Evolutionary conservation across 2,888 invertebrate genomes (phyloP).

Genomic region (Dorcus parallelipipedus): DNA sequence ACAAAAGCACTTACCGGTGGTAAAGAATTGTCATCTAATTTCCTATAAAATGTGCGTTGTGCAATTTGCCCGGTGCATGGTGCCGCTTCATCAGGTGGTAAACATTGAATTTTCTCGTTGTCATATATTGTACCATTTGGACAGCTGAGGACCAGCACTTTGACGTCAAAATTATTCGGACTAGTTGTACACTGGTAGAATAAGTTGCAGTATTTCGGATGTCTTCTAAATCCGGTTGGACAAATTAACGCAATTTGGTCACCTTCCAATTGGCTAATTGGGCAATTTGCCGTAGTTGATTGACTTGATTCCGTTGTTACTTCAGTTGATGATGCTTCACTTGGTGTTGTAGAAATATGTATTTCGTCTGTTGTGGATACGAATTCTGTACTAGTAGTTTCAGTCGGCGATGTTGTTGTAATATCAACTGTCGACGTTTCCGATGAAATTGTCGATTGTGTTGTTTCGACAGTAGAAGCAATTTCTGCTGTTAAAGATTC

Average conservation of each 20-base stretch:
- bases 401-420: conserved; percentile 6
- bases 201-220: conserved; percentile 78
- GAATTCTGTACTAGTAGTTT: neutral
- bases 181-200: conserved; percentile 80
- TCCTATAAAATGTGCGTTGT: conserved; percentile 55
- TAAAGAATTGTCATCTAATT: conserved; percentile 51
- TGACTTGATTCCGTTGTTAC: conserved; percentile 30
- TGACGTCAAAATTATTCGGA: conserved; percentile 64
- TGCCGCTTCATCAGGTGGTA: conserved; percentile 59
- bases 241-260: conserved; percentile 73
- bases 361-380: conserved; percentile 2
- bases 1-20: conserved; percentile 56
- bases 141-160: conserved; percentile 71
- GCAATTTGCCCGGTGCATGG: conserved; percentile 59
- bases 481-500: conserved; percentile 9
- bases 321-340: conserved; percentile 19
- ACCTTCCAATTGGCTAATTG: conserved; percentile 60
- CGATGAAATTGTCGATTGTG: conserved; percentile 18
- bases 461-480: conserved; percentile 15
- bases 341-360: conserved; percentile 19
- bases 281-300: conserved; percentile 39
- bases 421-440: conserved; percentile 19
- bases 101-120: conserved; percentile 68
- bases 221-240: conserved; percentile 78
- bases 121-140: conserved; percentile 75